Conservation (phyloP, 2,888 invertebrate species). For the Cacoxenus indagator region DNA sequence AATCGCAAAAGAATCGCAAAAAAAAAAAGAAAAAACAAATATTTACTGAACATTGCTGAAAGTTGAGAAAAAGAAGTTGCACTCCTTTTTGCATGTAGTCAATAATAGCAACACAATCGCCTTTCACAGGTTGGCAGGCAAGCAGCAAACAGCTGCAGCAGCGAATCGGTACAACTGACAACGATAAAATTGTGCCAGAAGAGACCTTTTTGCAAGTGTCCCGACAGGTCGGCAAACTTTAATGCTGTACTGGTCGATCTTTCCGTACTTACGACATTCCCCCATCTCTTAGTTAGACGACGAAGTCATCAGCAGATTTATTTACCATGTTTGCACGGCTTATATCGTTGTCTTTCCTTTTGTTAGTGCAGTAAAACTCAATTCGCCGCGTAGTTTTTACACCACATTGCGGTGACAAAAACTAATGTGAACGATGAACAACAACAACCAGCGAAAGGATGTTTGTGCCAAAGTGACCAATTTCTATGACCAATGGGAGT, state of each 20-base stretch:
- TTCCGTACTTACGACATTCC: too few species aligned
- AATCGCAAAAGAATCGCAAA: background rate
- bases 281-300: background rate
- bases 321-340: too few species aligned
- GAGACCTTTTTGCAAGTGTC: constrained; percentile 1
- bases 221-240: too few species aligned
- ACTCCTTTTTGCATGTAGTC: background rate
- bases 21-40: background rate
- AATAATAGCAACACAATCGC: background rate
- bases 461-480: background rate
- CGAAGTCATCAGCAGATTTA: background rate
- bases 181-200: background rate
- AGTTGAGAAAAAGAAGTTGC: background rate
- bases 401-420: constrained; percentile 42
- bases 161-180: background rate
- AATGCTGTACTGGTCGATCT: too few species aligned
- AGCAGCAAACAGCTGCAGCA: background rate
- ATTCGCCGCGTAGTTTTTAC: constrained; percentile 20
- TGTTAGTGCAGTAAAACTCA: background rate
- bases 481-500: background rate
- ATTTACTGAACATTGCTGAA: background rate
- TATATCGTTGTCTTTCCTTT: background rate
- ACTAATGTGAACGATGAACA: constrained; percentile 39
- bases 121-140: background rate
- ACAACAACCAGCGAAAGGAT: constrained; percentile 24